These are phyloP conservation scores for Anoplolepis gracilipes DNA, from an alignment of 1,140 invertebrate genomes.

Conservation along the genomic window DNA sequence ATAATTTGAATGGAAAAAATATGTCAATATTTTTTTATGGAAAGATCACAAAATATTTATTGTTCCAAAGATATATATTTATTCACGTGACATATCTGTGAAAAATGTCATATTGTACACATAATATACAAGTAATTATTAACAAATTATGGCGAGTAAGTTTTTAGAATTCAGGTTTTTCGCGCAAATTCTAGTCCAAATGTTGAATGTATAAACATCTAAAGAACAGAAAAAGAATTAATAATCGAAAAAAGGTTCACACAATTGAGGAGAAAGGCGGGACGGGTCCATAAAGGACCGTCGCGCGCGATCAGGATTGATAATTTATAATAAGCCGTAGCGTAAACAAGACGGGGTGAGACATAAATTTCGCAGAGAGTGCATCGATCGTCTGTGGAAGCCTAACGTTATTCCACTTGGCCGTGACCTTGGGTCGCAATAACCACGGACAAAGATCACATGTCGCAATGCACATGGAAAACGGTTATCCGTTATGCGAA, in stretches of 20 bases:
- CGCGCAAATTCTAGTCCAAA: neutral
- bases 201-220: neutral
- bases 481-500: slow-evolving; percentile 57
- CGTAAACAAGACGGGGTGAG: neutral
- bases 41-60: neutral
- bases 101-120: neutral
- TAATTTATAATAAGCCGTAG: slow-evolving; percentile 54
- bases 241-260: neutral
- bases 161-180: neutral
- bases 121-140: neutral
- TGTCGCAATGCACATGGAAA: slow-evolving; percentile 48
- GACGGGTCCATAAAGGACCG: neutral
- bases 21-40: neutral
- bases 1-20: neutral
- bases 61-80: neutral
- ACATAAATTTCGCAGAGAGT: slow-evolving; percentile 47
- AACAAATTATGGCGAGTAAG: neutral
- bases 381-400: slow-evolving; percentile 1
- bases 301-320: slow-evolving; percentile 8
- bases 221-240: neutral
- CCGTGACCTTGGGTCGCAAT: slow-evolving; percentile 57
- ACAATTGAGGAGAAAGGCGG: neutral
- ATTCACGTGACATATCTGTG: neutral
- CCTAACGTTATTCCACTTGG: slow-evolving; percentile 37
- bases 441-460: slow-evolving; percentile 43